Evolutionary conservation across 1,140 invertebrate genomes (phyloP).

Genomic region (Trichonephila clavipes): DNA sequence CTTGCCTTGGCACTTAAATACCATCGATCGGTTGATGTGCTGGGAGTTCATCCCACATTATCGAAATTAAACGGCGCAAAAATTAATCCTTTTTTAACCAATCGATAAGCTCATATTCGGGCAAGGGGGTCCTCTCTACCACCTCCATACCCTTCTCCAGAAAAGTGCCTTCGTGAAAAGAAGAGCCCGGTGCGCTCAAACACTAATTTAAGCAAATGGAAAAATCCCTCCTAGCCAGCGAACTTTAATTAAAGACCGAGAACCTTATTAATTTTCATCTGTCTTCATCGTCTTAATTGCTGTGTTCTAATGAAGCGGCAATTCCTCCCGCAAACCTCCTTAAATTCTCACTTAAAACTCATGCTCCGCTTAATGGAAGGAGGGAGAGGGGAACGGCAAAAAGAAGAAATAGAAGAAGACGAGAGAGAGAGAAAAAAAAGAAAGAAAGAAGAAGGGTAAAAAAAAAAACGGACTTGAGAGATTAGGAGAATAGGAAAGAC

Average conservation of each 20-base stretch:
- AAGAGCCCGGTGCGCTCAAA: constrained; percentile 39
- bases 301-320: constrained; percentile 71
- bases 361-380: background rate
- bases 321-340: constrained; percentile 55
- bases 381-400: too few species aligned
- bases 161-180: constrained; percentile 6
- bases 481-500: background rate
- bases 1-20: background rate
- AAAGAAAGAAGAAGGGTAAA: background rate
- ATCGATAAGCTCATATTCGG: constrained; percentile 67
- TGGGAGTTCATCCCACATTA: constrained; percentile 54
- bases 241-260: constrained; percentile 75
- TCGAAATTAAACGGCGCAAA: constrained; percentile 75
- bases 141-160: background rate
- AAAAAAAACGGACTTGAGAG: constrained; percentile 21
- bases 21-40: constrained; percentile 37
- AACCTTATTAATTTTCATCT: constrained; percentile 76
- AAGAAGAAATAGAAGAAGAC: background rate
- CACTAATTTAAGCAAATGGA: constrained; percentile 75
- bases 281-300: constrained; percentile 74
- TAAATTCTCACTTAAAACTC: constrained; percentile 67
- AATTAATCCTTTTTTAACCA: constrained; percentile 74
- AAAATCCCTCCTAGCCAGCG: constrained; percentile 57
- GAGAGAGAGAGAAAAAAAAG: background rate
- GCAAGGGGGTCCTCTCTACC: background rate